Evolutionary conservation across 2,113 vertebrate genomes (phyloP).

Genomic region (Eptesicus fuscus): DNA sequence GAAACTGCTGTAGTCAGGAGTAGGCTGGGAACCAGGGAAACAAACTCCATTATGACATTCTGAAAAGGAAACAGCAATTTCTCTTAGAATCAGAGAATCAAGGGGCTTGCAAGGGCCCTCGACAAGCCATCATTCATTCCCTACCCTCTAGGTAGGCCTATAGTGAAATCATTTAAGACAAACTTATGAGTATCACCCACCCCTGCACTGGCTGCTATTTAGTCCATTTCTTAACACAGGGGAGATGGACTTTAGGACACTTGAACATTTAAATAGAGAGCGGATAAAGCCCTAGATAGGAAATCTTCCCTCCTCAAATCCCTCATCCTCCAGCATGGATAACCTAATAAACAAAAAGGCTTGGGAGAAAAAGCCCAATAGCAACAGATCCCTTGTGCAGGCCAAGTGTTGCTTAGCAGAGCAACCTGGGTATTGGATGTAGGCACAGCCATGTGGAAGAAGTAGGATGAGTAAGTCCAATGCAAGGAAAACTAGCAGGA

Average conservation of each 20-base stretch:
- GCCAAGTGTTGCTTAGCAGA: conserved; percentile 52
- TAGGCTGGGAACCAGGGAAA: neutral
- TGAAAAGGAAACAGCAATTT: conserved; percentile 25
- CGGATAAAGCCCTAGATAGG: neutral
- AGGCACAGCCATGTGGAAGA: neutral
- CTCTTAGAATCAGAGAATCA: neutral
- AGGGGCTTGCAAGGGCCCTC: neutral
- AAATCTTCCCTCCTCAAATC: conserved; percentile 13
- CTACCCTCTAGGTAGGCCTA: neutral
- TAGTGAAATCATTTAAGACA: neutral
- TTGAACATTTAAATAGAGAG: conserved; percentile 25
- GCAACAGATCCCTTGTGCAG: conserved; percentile 56
- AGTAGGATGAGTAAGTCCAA: neutral
- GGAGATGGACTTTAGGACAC: neutral
- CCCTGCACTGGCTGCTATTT: neutral
- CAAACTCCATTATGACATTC: neutral
- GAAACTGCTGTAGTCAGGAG: neutral
- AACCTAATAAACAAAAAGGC: conserved; percentile 40
- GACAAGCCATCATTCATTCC: neutral
- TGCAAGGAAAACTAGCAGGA: neutral
- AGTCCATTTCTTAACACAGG: neutral
- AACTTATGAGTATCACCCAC: neutral
- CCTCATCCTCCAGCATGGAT: conserved; percentile 33
- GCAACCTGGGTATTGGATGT: conserved; percentile 46
- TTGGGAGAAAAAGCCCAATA: conserved; percentile 39